Conservation (phyloP, 2,113 vertebrate species). For the Oceanites oceanicus region DNA sequence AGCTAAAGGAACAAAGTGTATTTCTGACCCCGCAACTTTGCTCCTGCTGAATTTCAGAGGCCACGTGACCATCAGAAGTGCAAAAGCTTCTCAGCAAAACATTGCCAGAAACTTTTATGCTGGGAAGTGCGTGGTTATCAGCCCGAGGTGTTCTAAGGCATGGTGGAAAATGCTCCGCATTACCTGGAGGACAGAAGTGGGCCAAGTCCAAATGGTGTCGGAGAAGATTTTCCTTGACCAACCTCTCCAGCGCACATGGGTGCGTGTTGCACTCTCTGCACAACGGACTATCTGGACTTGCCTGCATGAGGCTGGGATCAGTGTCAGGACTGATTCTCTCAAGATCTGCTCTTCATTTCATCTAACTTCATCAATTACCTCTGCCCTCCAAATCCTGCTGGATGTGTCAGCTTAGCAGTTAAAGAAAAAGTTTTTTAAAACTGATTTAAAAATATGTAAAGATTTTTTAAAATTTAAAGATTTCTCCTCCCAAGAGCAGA, state of each 20-base stretch:
- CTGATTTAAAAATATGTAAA: no score
- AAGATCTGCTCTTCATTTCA: background rate
- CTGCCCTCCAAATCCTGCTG: background rate
- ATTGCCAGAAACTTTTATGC: background rate
- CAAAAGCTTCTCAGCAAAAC: background rate
- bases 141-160: background rate
- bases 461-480: background rate
- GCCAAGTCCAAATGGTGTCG: background rate
- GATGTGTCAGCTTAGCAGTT: background rate
- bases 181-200: background rate
- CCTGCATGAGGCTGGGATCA: background rate
- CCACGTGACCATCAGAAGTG: background rate
- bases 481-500: background rate
- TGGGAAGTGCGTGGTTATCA: background rate
- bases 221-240: background rate
- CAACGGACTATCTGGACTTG: background rate
- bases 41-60: background rate
- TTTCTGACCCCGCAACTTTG: background rate
- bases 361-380: background rate
- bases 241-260: background rate
- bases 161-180: accelerated
- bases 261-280: background rate
- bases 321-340: background rate
- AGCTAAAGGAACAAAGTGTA: background rate
- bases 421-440: background rate